Evolutionary conservation across 2,113 vertebrate genomes (phyloP).

Genomic region (Cyphomyrus plagiostoma): DNA sequence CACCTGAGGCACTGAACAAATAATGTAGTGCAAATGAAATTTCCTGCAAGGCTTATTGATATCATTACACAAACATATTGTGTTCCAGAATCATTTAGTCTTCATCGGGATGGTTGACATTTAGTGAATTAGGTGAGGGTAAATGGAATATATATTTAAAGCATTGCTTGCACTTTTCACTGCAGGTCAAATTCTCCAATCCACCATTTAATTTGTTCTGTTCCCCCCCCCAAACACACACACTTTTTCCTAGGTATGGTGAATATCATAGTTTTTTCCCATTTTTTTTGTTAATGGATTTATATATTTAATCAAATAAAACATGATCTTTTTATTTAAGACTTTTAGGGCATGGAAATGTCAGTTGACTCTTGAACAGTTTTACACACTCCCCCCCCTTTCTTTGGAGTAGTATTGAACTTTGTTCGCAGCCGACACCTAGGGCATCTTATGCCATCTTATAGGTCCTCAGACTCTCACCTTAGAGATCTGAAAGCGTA

Average conservation of each 20-base stretch:
- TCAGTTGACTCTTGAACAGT: neutral
- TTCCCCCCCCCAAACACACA: neutral
- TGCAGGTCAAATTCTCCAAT: conserved; percentile 60
- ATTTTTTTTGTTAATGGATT: conserved; percentile 1
- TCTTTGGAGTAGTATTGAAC: neutral
- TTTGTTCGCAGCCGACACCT: neutral
- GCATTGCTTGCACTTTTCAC: conserved; percentile 47
- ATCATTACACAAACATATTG: conserved; percentile 73
- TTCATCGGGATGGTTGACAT: conserved; percentile 69
- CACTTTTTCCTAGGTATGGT: conserved; percentile 58
- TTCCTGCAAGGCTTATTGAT: conserved; percentile 71
- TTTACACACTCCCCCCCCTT: neutral
- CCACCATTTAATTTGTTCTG: conserved; percentile 61
- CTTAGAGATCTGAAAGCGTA: neutral
- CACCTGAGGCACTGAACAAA: conserved; percentile 65
- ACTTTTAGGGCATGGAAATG: neutral
- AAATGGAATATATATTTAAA: conserved; percentile 56
- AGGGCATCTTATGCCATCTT: neutral
- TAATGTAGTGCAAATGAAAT: conserved; percentile 69
- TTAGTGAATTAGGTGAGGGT: conserved; percentile 67
- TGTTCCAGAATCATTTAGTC: conserved; percentile 68
- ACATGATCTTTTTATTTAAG: neutral
- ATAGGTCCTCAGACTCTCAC: neutral
- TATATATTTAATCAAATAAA: conserved; percentile 6
- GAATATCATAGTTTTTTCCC: conserved; percentile 11